Evolutionary conservation across 2,888 invertebrate species (phyloP), one percentile per base, ranked within the genome.

Genomic region (Heliconius aoede): DNA sequence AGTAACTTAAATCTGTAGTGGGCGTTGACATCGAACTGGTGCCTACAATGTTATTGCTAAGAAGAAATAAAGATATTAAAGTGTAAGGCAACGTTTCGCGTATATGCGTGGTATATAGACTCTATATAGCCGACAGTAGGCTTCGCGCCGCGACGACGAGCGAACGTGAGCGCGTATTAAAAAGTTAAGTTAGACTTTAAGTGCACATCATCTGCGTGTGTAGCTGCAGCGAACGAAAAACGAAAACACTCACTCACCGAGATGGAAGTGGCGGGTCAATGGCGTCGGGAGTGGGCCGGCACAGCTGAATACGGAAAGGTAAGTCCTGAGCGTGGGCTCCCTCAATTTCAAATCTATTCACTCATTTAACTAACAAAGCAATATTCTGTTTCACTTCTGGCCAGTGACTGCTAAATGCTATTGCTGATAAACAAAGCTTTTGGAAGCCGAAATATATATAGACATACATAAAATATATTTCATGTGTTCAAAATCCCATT

Each of bases 281-380:
- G 94, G 94, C 91, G 91, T 82, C 88, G 92, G 85, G 89, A 94
- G 89, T 94, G 94, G 94, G 90, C 94, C 81, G 94, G 94, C 80
- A 89, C 92, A 71, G 94, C 94, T 83, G 94, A 94, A 88, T 94
- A 91, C 87, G 94, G 94, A 84, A 93, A 94, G 89, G 94, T 94
- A 84, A 90, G 88, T 81, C 81, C 84, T n/a, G n/a, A 80, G 78
- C 79, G 73, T 65, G 65, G 36, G 36, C 40, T 40, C 15, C n/a
- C 81, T 77, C 77, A 55, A 78, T 55, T 69, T 55, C 24, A 65
- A 65, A 36, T 24, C 8, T 26, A 24, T 24, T 64, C 26, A 24
- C n/a, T 65, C 7, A 40, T 65, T 65, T 40, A 40, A 40, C 24
- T 65, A 40, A 65, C 65, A 65, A 65, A 64, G 64, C 32, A n/a